Evolutionary conservation across 2,888 invertebrate genomes (phyloP).

Genomic region (Clanis bilineata): DNA sequence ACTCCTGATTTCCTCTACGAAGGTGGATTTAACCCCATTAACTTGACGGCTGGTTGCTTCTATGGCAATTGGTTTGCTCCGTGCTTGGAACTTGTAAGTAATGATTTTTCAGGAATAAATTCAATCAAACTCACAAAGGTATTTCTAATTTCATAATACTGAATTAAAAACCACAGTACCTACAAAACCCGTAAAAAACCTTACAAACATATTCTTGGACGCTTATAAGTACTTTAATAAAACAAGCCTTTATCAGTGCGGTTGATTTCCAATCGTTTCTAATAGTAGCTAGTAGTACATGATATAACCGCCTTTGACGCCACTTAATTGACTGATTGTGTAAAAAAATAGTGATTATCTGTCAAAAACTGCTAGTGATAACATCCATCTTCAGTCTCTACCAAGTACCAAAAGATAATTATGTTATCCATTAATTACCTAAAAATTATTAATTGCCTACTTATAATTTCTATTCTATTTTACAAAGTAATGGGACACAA

Average conservation of each 20-base stretch:
- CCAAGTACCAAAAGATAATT: background rate
- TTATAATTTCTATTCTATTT: no score
- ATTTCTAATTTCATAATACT: no score
- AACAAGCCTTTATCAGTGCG: no score
- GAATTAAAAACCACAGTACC: no score
- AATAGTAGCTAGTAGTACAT: background rate
- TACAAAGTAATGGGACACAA: no score
- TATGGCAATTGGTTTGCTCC: slow-evolving; percentile 64
- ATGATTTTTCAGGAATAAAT: background rate
- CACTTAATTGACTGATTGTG: background rate
- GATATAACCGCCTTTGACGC: background rate
- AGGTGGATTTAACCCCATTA: slow-evolving; percentile 56
- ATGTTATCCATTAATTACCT: background rate
- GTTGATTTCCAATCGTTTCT: background rate
- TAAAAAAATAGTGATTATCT: background rate
- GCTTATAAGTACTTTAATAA: no score
- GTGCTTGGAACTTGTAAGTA: slow-evolving; percentile 71
- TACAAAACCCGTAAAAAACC: no score
- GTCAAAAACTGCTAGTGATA: background rate
- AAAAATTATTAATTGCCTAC: no score
- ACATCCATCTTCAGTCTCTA: background rate
- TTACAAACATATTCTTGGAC: no score
- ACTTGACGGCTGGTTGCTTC: slow-evolving; percentile 57
- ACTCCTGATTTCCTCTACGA: slow-evolving; percentile 66
- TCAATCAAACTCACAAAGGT: background rate